Evolutionary conservation across 2,113 vertebrate genomes (phyloP).

Genomic region (Sardina pilchardus): DNA sequence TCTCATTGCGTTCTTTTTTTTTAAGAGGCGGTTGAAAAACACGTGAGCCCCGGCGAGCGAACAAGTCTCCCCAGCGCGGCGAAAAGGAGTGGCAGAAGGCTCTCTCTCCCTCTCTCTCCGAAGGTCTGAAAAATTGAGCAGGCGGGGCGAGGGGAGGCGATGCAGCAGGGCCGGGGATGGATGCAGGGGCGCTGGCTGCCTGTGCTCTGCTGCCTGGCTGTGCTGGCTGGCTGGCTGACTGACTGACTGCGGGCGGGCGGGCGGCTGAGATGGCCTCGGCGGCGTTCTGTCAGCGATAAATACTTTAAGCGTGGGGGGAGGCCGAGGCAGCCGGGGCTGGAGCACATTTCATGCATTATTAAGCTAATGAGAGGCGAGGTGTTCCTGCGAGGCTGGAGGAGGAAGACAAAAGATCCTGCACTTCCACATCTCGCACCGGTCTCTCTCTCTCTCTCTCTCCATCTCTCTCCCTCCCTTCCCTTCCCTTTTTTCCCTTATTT

Average conservation of each 20-base stretch:
- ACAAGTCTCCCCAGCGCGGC: background rate
- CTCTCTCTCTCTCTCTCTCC: background rate
- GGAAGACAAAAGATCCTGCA: slow-evolving; percentile 40
- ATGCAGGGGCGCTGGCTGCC: background rate
- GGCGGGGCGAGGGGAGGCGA: background rate
- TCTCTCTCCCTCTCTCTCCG: background rate
- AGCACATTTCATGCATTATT: slow-evolving; percentile 60
- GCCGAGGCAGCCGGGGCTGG: slow-evolving; percentile 33
- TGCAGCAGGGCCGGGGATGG: background rate
- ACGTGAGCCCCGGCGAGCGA: background rate
- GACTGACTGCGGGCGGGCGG: background rate
- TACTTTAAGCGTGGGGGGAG: slow-evolving; percentile 47
- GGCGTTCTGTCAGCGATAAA: slow-evolving; percentile 48
- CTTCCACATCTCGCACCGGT: slow-evolving; percentile 24
- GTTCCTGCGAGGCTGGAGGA: slow-evolving; percentile 42
- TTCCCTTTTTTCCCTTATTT: background rate
- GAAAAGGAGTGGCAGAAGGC: background rate
- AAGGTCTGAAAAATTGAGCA: background rate
- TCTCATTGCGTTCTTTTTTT: background rate
- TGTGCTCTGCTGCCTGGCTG: too few species aligned
- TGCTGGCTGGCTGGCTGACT: too few species aligned
- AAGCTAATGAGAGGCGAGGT: slow-evolving; percentile 55
- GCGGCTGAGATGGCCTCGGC: slow-evolving; percentile 41
- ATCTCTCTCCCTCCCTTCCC: background rate
- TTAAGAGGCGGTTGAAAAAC: background rate